Percentiles rank a stretch among this genome's conserved stretches.
Evolutionary conservation across 2,797 vertebrate genomes (phyloP).

Genomic region (Rousettus madagascariensis): DNA sequence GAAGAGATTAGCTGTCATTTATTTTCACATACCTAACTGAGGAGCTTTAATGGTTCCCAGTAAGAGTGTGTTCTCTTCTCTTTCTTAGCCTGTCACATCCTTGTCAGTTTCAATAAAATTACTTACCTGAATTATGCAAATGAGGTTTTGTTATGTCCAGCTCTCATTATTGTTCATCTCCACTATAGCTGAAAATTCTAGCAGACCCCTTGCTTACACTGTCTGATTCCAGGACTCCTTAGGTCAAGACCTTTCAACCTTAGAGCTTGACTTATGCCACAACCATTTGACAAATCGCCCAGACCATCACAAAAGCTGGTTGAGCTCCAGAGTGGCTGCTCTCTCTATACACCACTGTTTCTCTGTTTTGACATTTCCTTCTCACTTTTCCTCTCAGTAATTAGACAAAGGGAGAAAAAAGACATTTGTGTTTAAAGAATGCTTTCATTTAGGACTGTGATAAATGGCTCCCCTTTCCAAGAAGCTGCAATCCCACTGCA

Average conservation of each 20-base stretch:
- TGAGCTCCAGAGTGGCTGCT: slow-evolving; percentile 91
- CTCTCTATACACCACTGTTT: slow-evolving; percentile 88
- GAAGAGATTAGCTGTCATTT: slow-evolving; percentile 96
- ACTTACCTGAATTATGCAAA: slow-evolving; percentile 99
- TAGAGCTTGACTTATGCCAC: slow-evolving; percentile 99
- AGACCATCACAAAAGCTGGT: slow-evolving; percentile 92
- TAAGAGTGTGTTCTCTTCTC: slow-evolving; percentile 85
- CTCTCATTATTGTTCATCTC: slow-evolving; percentile 93
- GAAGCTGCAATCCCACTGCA: slow-evolving; percentile 87
- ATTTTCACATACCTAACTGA: slow-evolving; percentile 92
- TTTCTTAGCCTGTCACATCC: slow-evolving; percentile 95
- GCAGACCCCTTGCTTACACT: slow-evolving; percentile 88
- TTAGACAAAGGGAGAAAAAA: slow-evolving; percentile 93
- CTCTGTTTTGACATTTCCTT: slow-evolving; percentile 91
- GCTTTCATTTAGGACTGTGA: slow-evolving; percentile 97
- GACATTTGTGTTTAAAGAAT: slow-evolving; percentile 93
- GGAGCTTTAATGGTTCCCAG: slow-evolving; percentile 89
- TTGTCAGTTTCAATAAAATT: slow-evolving; percentile 98
- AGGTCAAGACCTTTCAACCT: slow-evolving; percentile 99
- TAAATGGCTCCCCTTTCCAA: slow-evolving; percentile 95
- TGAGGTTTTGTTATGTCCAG: slow-evolving; percentile 92
- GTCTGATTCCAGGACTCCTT: slow-evolving; percentile 92
- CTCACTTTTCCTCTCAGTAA: slow-evolving; percentile 92
- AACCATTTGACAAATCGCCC: slow-evolving; percentile 96
- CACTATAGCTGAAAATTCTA: slow-evolving; percentile 91